A percentile compares a stretch with the other conserved stretches of the same genome.
These are phyloP conservation scores for Chaetogeoica ovagalla DNA, from an alignment of 2,888 invertebrate species.

Conservation along the genomic window DNA sequence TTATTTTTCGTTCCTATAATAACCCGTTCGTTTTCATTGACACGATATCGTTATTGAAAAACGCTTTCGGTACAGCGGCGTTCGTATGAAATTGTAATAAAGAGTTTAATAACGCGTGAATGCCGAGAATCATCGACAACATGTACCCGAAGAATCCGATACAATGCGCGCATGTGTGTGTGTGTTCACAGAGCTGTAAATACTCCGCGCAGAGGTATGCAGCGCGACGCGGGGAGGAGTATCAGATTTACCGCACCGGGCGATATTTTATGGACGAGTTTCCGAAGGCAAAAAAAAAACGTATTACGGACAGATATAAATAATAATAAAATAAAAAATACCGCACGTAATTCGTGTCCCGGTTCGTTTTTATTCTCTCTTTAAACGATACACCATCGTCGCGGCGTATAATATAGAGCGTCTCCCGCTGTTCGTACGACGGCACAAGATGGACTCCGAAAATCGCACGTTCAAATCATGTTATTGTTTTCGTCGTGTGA, in stretches of 20 bases:
- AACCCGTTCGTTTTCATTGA: not conserved
- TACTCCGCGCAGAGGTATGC: not conserved
- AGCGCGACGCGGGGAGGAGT: not conserved
- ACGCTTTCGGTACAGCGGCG: not conserved
- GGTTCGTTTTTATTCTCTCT: not conserved
- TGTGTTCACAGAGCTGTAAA: not conserved
- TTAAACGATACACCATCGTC: too few relatives aligned
- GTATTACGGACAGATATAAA: not conserved
- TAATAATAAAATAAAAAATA: constrained; percentile 12
- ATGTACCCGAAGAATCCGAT: not conserved
- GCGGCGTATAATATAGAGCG: not conserved
- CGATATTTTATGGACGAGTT: not conserved
- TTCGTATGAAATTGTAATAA: not conserved
- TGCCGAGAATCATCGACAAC: not conserved
- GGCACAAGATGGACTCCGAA: constrained; percentile 15
- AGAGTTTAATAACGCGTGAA: not conserved
- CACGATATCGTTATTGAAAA: not conserved
- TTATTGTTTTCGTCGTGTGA: constrained; percentile 47
- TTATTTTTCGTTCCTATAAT: not conserved
- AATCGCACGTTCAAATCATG: constrained; percentile 26
- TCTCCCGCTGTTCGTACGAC: constrained; percentile 11
- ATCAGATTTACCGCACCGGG: not conserved
- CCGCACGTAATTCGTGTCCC: constrained; percentile 31
- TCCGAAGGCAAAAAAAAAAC: not conserved
- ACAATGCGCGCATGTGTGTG: not conserved